These are phyloP conservation scores for Thaumatotibia leucotreta DNA, from an alignment of 1,140 invertebrate species.

Conservation along the genomic window DNA sequence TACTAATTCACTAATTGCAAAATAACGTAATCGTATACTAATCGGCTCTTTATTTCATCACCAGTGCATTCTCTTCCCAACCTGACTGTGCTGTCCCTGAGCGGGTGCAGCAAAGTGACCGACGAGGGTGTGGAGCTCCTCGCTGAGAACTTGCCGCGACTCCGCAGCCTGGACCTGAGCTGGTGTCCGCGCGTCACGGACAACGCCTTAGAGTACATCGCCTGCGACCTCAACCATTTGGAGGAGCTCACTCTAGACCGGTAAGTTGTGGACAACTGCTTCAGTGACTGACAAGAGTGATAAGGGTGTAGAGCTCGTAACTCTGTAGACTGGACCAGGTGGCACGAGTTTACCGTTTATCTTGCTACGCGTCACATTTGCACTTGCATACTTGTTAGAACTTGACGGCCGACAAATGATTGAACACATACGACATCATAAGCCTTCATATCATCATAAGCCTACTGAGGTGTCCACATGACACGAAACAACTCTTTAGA, in stretches of 20 bases:
- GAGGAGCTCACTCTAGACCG: constrained; percentile 95
- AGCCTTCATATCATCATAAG: too few relatives aligned
- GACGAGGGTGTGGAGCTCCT: constrained; percentile 97
- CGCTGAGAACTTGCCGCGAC: constrained; percentile 93
- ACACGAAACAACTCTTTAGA: constrained; percentile 96
- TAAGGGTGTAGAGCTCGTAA: constrained; percentile 93
- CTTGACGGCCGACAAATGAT: too few relatives aligned
- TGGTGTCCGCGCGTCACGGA: constrained; percentile 98
- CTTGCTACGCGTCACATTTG: too few relatives aligned
- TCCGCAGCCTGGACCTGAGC: constrained; percentile 92
- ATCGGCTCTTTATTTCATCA: constrained; percentile 81
- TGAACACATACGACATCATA: too few relatives aligned
- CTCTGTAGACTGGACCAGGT: constrained; percentile 91
- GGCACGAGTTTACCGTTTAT: too few relatives aligned
- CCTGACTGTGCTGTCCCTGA: constrained; percentile 92
- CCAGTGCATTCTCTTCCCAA: constrained; percentile 92
- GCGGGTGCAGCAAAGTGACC: constrained; percentile 97
- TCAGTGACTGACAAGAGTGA: constrained; percentile 90
- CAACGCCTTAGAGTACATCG: constrained; percentile 96
- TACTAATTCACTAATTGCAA: too few relatives aligned
- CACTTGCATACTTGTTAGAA: too few relatives aligned
- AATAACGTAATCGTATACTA: too few relatives aligned
- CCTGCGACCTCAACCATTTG: constrained; percentile 95
- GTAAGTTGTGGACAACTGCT: constrained; percentile 74
- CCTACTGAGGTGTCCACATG: constrained; percentile 95